Evolutionary conservation across 1,140 invertebrate genomes (phyloP).

Genomic region (Bombus consobrinus): DNA sequence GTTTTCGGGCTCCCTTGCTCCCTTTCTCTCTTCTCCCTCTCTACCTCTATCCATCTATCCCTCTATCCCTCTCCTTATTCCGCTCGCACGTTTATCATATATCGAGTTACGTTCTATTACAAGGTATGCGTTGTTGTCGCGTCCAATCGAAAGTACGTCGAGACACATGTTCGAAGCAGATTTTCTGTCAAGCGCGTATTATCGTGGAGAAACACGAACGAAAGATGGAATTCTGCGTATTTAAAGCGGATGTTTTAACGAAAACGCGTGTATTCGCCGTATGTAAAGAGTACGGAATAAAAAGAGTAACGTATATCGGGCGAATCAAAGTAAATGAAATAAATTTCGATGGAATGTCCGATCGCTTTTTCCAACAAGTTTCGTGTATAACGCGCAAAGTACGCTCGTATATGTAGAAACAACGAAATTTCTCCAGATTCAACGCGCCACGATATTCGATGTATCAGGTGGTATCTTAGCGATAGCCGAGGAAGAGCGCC

Average conservation of each 20-base stretch:
- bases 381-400: background rate
- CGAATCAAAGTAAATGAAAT: background rate
- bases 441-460: background rate
- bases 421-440: background rate
- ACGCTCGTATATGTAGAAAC: background rate
- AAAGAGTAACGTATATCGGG: background rate
- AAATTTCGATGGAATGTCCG: background rate
- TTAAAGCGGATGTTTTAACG: background rate
- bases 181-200: background rate
- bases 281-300: too few species aligned
- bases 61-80: background rate
- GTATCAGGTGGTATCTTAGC: background rate
- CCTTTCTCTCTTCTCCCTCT: too few species aligned
- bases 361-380: too few species aligned
- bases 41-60: background rate
- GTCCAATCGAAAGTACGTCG: constrained; percentile 69
- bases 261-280: too few species aligned
- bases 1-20: too few species aligned
- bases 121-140: constrained; percentile 56
- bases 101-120: background rate
- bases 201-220: background rate
- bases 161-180: constrained; percentile 63
- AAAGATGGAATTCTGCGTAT: background rate
- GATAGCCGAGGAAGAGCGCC: constrained; percentile 3
- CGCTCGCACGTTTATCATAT: constrained; percentile 10